These are phyloP conservation scores for Hiodon alosoides DNA, from an alignment of 2,113 vertebrate species.

Conservation along the genomic window DNA sequence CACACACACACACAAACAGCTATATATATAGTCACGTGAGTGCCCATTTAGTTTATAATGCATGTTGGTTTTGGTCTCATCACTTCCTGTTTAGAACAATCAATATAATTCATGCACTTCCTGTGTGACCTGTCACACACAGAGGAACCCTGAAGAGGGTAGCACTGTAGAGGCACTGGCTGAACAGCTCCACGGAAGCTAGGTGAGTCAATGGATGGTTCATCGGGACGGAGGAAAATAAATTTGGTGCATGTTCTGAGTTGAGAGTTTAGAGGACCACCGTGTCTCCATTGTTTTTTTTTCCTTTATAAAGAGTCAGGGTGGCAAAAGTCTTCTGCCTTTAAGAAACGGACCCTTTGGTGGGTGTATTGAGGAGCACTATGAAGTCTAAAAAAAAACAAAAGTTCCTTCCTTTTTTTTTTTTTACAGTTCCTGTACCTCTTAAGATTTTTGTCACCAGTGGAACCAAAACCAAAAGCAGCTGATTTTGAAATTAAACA, in stretches of 20 bases:
- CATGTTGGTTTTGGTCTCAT: not conserved
- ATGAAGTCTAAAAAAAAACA: too few species aligned
- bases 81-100: conserved; percentile 22
- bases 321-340: too few species aligned
- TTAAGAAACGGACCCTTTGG: too few species aligned
- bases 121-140: not conserved
- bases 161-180: not conserved
- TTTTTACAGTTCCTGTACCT: too few species aligned
- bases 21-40: not conserved
- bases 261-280: not conserved
- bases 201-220: not conserved
- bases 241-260: not conserved
- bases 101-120: conserved; percentile 6
- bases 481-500: too few species aligned
- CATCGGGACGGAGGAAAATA: not conserved
- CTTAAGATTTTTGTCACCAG: too few species aligned
- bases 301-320: too few species aligned
- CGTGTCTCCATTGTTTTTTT: too few species aligned
- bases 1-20: too few species aligned
- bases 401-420: too few species aligned
- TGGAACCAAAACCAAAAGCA: too few species aligned
- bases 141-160: not conserved
- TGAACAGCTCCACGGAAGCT: not conserved
- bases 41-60: not conserved
- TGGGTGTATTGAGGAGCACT: too few species aligned